Conservation (phyloP, 2,888 invertebrate genomes). For the Drosophila lutescens region DNA sequence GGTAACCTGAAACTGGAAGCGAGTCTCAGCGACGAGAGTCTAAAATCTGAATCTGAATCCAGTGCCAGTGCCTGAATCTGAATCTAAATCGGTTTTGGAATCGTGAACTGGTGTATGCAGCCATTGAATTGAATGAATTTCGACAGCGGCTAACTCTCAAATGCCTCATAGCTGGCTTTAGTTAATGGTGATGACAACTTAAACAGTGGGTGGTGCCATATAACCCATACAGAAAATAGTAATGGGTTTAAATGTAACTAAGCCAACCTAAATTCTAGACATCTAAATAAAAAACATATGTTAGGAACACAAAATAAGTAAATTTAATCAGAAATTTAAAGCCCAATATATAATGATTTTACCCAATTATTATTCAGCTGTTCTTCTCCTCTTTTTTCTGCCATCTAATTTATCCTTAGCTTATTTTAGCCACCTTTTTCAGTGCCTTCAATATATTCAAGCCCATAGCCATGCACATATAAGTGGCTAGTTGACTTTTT, state of each 20-base stretch:
- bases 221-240: neutral
- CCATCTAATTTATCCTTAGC: neutral
- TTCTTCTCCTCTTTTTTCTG: neutral
- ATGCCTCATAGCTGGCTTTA: neutral
- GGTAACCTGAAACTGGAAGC: conserved; percentile 63
- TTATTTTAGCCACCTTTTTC: conserved; percentile 1
- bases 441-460: conserved; percentile 9
- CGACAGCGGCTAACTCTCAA: conserved; percentile 56
- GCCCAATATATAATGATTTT: neutral
- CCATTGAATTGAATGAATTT: conserved; percentile 71
- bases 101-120: conserved; percentile 25
- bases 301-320: no score
- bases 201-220: conserved; percentile 20
- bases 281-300: neutral
- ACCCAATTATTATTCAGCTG: neutral
- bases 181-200: conserved; percentile 29
- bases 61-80: conserved; percentile 36
- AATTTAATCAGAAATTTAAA: no score
- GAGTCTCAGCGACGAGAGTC: conserved; percentile 1
- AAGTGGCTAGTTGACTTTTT: conserved; percentile 35
- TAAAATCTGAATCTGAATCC: conserved; percentile 12
- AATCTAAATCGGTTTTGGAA: conserved; percentile 31
- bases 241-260: no score
- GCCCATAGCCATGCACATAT: neutral
- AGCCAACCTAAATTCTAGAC: neutral